Evolutionary conservation across 2,888 invertebrate species (phyloP).

Genomic region (Drosophila tanythrix): DNA sequence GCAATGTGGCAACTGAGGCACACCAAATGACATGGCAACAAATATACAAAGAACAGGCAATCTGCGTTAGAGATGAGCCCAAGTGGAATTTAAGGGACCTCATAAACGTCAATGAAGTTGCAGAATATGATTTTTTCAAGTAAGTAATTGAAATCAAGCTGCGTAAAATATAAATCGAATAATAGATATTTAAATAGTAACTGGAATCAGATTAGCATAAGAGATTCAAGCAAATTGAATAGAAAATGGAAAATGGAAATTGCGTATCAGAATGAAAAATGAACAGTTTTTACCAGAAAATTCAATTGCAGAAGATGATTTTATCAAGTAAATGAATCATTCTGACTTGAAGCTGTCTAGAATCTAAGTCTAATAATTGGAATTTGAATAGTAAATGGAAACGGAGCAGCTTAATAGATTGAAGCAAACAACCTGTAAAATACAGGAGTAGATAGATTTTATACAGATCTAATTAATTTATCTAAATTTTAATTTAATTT

Average conservation of each 20-base stretch:
- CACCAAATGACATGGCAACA: conserved; percentile 36
- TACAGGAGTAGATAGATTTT: not conserved
- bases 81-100: not conserved
- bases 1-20: conserved; percentile 21
- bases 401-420: not conserved
- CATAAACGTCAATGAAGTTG: not conserved
- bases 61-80: conserved; percentile 5
- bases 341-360: not conserved
- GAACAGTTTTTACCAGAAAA: not conserved
- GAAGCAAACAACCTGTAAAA: not conserved
- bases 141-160: not conserved
- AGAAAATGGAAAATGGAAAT: too few species aligned
- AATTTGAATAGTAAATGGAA: not conserved
- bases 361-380: not conserved
- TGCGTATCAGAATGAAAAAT: not conserved
- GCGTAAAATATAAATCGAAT: not conserved
- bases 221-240: not conserved
- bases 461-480: not conserved
- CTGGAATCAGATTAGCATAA: not conserved
- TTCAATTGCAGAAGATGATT: not conserved
- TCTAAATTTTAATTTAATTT: too few species aligned
- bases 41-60: conserved; percentile 5
- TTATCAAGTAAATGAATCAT: not conserved
- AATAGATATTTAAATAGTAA: not conserved
- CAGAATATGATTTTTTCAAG: not conserved